Conservation (phyloP, 1,140 invertebrate genomes). For the Arion vulgaris region DNA sequence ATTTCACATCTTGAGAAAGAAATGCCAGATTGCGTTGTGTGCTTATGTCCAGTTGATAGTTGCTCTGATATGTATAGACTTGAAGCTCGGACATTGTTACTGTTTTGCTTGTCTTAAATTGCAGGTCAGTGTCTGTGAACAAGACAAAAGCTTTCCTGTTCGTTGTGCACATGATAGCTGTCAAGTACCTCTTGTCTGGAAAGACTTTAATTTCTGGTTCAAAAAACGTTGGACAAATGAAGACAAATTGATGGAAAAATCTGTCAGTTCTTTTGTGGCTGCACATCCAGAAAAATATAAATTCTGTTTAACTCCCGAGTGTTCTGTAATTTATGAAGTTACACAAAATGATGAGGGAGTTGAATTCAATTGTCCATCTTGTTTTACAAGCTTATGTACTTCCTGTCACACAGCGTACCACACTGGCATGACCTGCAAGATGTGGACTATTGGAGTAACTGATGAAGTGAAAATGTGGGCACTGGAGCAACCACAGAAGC, state of each 20-base stretch:
- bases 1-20: constrained; percentile 5
- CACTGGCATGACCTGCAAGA: constrained; percentile 58
- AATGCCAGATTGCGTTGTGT: constrained; percentile 60
- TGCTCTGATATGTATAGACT: constrained; percentile 53
- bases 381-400: constrained; percentile 54
- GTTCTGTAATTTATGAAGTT: constrained; percentile 55
- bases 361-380: constrained; percentile 54
- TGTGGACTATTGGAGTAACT: constrained; percentile 41
- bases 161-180: constrained; percentile 58
- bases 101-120: constrained; percentile 56
- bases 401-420: constrained; percentile 55
- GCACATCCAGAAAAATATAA: constrained; percentile 46
- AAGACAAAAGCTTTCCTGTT: constrained; percentile 51
- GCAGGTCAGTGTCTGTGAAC: constrained; percentile 39
- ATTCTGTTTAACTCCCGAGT: constrained; percentile 63
- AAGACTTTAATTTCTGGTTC: constrained; percentile 49
- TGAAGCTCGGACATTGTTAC: constrained; percentile 62
- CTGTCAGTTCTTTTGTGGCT: constrained; percentile 47
- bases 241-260: constrained; percentile 38
- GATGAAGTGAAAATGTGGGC: constrained; percentile 49
- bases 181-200: constrained; percentile 45
- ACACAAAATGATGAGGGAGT: constrained; percentile 36
- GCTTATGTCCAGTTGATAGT: constrained; percentile 55
- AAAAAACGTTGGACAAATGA: constrained; percentile 34
- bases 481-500: constrained; percentile 38